Conservation (phyloP, 2,888 invertebrate species). For the Melipona beecheii region DNA sequence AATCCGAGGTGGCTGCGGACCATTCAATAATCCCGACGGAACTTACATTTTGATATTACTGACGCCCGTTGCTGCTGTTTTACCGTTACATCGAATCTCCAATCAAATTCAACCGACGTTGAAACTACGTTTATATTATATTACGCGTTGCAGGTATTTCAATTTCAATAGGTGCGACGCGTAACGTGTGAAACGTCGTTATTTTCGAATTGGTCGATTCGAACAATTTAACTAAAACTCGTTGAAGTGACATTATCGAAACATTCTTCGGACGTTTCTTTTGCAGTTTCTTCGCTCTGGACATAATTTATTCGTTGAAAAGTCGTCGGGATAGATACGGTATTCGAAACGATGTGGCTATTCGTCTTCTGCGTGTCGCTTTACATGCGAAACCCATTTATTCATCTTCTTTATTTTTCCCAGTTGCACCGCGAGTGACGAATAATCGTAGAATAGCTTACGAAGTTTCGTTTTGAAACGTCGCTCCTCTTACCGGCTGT, state of each 20-base stretch:
- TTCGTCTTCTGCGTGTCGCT: neutral
- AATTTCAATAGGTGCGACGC: neutral
- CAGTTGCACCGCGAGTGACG: neutral
- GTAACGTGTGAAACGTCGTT: neutral
- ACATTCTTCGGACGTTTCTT: neutral
- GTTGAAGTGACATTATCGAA: neutral
- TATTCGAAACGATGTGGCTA: neutral
- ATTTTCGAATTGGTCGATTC: neutral
- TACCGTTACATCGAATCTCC: neutral
- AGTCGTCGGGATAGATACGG: neutral
- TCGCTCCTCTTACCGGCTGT: neutral
- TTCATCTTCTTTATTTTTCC: neutral
- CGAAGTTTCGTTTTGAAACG: neutral
- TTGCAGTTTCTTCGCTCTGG: neutral
- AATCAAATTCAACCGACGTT: neutral
- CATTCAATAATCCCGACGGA: conserved; percentile 5
- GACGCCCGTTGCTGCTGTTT: neutral
- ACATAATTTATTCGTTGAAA: neutral
- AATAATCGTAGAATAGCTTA: neutral
- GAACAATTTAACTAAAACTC: neutral
- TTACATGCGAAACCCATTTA: neutral
- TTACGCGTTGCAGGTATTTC: neutral
- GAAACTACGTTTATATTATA: neutral
- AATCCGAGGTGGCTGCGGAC: conserved; percentile 3
- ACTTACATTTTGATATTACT: conserved; percentile 8